A percentile compares a stretch with the other conserved stretches of the same genome.
phyloP scores from a whole-genome alignment of 2,888 invertebrate genomes.

The Chrysodeixis includens region DNA sequence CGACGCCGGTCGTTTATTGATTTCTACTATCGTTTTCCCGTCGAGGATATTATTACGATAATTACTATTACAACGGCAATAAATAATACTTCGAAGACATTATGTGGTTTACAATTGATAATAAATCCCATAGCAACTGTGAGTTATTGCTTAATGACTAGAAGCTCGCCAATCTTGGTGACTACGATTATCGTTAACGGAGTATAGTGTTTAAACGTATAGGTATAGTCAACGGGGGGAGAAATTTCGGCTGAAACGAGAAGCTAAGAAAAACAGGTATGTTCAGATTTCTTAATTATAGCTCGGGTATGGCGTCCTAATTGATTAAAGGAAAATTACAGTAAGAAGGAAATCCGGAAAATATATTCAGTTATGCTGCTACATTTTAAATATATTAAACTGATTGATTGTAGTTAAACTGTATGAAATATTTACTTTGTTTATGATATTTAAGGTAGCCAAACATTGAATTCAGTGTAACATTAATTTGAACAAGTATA shows the following conservation, averaged over 20 bases:
- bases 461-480: background rate
- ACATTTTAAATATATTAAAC: slow-evolving; percentile 11
- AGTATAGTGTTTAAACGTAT: slow-evolving; percentile 18
- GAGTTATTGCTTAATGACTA: slow-evolving; percentile 40
- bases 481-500: background rate
- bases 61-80: slow-evolving; percentile 36
- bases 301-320: slow-evolving; percentile 27
- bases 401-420: background rate
- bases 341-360: background rate
- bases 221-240: slow-evolving; percentile 7
- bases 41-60: slow-evolving; percentile 21
- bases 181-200: slow-evolving; percentile 33
- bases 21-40: slow-evolving; percentile 12
- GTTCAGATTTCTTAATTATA: slow-evolving; percentile 49
- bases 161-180: slow-evolving; percentile 30
- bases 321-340: slow-evolving; percentile 25
- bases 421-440: background rate
- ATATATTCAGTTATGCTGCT: slow-evolving; percentile 25
- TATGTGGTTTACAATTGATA: slow-evolving; percentile 49
- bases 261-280: slow-evolving; percentile 38
- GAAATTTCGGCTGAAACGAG: slow-evolving; percentile 23
- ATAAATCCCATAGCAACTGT: slow-evolving; percentile 47
- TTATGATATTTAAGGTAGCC: background rate
- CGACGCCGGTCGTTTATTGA: slow-evolving; percentile 19
- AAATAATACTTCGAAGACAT: slow-evolving; percentile 42